A percentile compares a stretch with the other conserved stretches of the same genome.
Evolutionary conservation across 2,888 invertebrate species (phyloP).

Genomic region (Kryphioiulus occultus): DNA sequence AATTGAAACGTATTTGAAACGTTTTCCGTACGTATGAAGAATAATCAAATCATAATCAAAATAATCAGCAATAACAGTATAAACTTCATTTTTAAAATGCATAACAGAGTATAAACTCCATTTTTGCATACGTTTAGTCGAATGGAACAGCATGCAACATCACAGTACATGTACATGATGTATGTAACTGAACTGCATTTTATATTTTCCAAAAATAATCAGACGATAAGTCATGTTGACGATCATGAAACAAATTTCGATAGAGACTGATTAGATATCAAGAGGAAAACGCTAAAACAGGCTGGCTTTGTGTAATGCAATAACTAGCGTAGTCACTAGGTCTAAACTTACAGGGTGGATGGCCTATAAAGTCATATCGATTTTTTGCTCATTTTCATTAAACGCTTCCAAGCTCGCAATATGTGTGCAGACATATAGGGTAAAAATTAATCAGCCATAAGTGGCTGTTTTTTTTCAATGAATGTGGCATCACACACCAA

Average conservation of each 20-base stretch:
- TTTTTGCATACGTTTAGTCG: too few species aligned
- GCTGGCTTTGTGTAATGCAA: background rate
- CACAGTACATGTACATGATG: too few species aligned
- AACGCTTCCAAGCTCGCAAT: background rate
- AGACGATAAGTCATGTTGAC: background rate
- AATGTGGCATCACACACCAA: background rate
- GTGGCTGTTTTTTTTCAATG: background rate
- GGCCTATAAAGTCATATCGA: background rate
- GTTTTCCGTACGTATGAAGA: too few species aligned
- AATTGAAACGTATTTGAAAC: too few species aligned
- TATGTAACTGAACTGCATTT: too few species aligned
- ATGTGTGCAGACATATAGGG: background rate
- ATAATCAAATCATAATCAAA: too few species aligned
- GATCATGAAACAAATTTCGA: background rate
- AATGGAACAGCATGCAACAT: too few species aligned
- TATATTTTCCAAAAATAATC: too few species aligned
- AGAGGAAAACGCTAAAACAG: background rate
- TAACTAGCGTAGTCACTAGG: background rate
- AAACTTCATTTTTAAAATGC: too few species aligned
- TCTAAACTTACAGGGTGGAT: background rate
- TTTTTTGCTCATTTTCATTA: constrained; percentile 10
- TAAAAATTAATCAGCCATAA: background rate
- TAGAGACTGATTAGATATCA: background rate
- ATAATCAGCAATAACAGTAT: too few species aligned
- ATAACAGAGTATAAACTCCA: too few species aligned